These are phyloP conservation scores for Leiothrix lutea DNA, from an alignment of 2,113 vertebrate species.

Conservation along the genomic window DNA sequence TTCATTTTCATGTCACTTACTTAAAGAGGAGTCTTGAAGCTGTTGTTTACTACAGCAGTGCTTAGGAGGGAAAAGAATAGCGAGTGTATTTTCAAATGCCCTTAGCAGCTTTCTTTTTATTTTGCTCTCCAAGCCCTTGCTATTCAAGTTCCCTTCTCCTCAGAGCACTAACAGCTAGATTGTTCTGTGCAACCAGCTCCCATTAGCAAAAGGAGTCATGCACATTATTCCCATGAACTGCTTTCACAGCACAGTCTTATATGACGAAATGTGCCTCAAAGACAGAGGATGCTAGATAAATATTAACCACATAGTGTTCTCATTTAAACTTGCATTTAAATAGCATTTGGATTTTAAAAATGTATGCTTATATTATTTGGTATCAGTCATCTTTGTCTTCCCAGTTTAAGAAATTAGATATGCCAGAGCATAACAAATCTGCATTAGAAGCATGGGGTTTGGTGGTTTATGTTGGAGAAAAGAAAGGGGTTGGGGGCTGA, in stretches of 20 bases:
- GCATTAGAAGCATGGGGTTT: neutral
- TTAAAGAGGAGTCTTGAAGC: constrained; percentile 55
- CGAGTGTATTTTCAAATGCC: constrained; percentile 52
- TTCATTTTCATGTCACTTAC: constrained; percentile 52
- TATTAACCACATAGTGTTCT: neutral
- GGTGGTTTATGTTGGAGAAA: neutral
- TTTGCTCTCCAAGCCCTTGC: constrained; percentile 53
- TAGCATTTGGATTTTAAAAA: constrained; percentile 15
- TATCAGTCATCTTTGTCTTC: constrained; percentile 5
- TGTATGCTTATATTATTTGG: neutral
- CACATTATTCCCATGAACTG: constrained; percentile 27
- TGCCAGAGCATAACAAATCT: constrained; percentile 5
- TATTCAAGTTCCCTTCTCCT: constrained; percentile 55
- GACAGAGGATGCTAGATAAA: neutral
- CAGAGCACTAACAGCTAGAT: constrained; percentile 62
- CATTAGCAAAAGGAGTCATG: constrained; percentile 55
- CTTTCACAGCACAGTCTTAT: neutral
- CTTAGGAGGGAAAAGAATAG: constrained; percentile 50
- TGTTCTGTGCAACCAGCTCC: constrained; percentile 53
- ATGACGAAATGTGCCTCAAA: neutral
- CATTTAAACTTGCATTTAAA: neutral
- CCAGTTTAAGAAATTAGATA: constrained; percentile 24
- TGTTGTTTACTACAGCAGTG: constrained; percentile 52
- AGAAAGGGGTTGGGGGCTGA: neutral
- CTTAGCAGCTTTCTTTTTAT: constrained; percentile 60